Evolutionary conservation across 2,888 invertebrate genomes (phyloP), one percentile per base, ranked within the genome.

Genomic region (Mayetiola destructor): DNA sequence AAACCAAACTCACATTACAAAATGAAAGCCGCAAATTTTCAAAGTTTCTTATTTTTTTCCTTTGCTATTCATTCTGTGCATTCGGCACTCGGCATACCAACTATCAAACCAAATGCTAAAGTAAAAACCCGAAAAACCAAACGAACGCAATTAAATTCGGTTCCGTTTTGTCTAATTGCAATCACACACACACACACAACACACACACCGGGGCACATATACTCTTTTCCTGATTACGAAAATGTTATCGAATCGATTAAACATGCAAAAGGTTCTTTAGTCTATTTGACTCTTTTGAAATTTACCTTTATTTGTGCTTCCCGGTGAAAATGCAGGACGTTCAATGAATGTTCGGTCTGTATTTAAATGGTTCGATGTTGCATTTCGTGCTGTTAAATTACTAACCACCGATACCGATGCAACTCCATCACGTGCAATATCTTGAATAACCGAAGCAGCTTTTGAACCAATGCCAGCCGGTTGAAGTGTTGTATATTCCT

Each of bases 401-500:
- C 65, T 65, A 18, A 78, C 77, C 5, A 80, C 71, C 14, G 81
- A 80, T 61, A 78, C 77, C 1, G 32, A 2, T 35, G 79, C 76
- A 42, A 80, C 81, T 48, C 80, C 81, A 64, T 82, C 83, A 42
- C 83, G 73, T 32, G 80, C 77, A 58, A 80, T 84, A 68, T 89
- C 88, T 68, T 88, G 88, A 67, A 88, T 77, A 21, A 85, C 88
- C 37, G 84, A 84, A 54, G 88, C 88, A 0, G 88, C 88, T 55
- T 88, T 79, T 21, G 88, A 88, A 3, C 87, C 85, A 1, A 81
- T 79, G 30, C 84, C 84, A 12, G 88, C 88, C 1, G 89, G 89
- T 71, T 90, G 89, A 61, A 90, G 75, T 63, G 88, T 88, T 60
- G 89, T 90, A 68, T 89, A 90, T 69, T 89, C 88, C 73, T 90